phyloP scores from a whole-genome alignment of 1,140 invertebrate genomes.

The Achatina immaculata region DNA sequence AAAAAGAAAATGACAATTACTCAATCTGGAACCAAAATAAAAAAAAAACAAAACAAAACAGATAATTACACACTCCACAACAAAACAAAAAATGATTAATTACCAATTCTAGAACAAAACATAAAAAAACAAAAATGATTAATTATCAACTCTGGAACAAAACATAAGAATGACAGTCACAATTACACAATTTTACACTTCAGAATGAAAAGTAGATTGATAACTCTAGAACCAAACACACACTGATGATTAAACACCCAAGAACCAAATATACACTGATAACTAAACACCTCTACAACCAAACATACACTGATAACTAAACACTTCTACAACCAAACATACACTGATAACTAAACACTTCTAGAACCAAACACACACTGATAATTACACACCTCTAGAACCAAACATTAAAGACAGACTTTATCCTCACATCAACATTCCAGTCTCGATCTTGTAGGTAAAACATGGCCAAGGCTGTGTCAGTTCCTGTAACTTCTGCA shows the following conservation, averaged over 20 bases:
- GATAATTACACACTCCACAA: too few species aligned
- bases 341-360: not conserved
- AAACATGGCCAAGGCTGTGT: slow-evolving; percentile 75
- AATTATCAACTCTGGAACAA: too few species aligned
- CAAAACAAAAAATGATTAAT: too few species aligned
- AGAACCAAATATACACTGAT: not conserved
- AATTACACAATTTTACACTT: not conserved
- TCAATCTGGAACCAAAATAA: too few species aligned
- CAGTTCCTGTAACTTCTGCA: slow-evolving; percentile 74
- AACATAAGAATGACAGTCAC: not conserved
- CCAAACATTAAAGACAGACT: too few species aligned
- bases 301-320: not conserved
- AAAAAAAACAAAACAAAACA: too few species aligned
- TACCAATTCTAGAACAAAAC: too few species aligned
- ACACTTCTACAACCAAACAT: not conserved
- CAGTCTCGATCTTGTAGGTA: slow-evolving; percentile 75
- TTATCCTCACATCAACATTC: slow-evolving; percentile 73
- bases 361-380: not conserved
- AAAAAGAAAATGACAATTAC: too few species aligned
- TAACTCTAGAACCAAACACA: not conserved
- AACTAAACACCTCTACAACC: not conserved
- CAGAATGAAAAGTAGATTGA: not conserved
- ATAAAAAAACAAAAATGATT: too few species aligned
- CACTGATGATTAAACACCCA: not conserved
- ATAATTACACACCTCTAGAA: not conserved